These are phyloP conservation scores for Sternarchorhynchus goeldii DNA, from an alignment of 2,797 vertebrate genomes.

Conservation along the genomic window DNA sequence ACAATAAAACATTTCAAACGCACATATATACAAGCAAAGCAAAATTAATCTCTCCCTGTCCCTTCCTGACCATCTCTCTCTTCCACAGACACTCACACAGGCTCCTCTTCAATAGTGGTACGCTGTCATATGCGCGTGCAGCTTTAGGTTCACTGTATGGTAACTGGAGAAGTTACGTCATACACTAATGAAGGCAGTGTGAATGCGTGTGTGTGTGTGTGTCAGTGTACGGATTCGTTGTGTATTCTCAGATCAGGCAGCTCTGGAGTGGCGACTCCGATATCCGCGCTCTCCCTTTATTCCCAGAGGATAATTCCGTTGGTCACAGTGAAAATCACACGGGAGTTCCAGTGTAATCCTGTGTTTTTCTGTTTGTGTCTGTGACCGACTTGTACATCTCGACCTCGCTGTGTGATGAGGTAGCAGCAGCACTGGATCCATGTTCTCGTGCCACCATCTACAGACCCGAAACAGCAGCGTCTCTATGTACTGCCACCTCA, in stretches of 20 bases:
- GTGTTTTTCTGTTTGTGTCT: background rate
- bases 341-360: constrained; percentile 9
- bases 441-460: background rate
- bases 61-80: background rate
- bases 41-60: too few relatives aligned
- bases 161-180: too few relatives aligned
- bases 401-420: constrained; percentile 56
- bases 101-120: too few relatives aligned
- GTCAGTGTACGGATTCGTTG: background rate
- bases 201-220: background rate
- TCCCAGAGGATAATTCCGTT: background rate
- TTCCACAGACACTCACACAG: background rate
- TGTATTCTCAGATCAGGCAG: too few relatives aligned
- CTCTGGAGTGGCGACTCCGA: background rate
- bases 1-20: too few relatives aligned
- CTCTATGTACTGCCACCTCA: background rate
- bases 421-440: background rate
- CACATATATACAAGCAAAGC: too few relatives aligned
- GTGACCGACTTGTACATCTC: constrained; percentile 22
- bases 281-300: background rate
- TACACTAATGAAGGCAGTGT: background rate
- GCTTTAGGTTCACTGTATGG: too few relatives aligned
- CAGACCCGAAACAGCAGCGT: background rate
- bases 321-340: background rate
- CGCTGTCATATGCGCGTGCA: too few relatives aligned